These are phyloP conservation scores for Malthinus seriepunctatus DNA, from an alignment of 2,888 invertebrate species.

Conservation along the genomic window DNA sequence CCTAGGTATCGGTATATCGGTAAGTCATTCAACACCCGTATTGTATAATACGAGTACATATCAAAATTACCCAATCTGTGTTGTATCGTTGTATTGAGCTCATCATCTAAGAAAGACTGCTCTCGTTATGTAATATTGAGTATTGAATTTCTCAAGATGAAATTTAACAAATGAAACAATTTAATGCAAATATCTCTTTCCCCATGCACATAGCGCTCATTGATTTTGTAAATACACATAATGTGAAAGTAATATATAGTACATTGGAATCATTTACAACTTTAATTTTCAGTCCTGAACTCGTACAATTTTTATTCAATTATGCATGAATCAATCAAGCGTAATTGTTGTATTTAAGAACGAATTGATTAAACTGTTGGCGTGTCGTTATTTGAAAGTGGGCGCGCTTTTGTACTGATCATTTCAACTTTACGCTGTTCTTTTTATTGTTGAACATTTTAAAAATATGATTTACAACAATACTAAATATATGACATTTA, in stretches of 20 bases:
- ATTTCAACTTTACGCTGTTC: neutral
- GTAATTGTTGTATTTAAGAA: conserved; percentile 16
- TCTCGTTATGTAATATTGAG: no score
- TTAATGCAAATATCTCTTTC: no score
- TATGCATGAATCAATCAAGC: conserved; percentile 18
- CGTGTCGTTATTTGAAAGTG: conserved; percentile 4
- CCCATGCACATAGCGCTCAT: conserved; percentile 1
- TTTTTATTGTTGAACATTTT: neutral
- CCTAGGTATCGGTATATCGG: no score
- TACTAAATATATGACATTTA: no score
- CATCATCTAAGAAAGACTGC: no score
- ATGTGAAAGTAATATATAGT: conserved; percentile 1
- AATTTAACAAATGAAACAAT: no score
- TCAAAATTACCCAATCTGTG: no score
- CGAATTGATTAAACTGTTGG: conserved; percentile 13
- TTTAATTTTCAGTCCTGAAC: conserved; percentile 14
- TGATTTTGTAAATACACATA: conserved; percentile 1
- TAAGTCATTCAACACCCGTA: no score
- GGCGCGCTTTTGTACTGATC: conserved; percentile 3
- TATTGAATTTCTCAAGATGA: no score
- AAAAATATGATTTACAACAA: no score
- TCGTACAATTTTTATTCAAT: conserved; percentile 7
- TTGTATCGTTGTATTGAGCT: no score
- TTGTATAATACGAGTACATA: no score
- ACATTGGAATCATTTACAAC: conserved; percentile 13